A percentile compares a stretch with the other conserved stretches of the same genome.
phyloP scores from a whole-genome alignment of 2,113 vertebrate genomes.

The Hirundichthys speculiger region DNA sequence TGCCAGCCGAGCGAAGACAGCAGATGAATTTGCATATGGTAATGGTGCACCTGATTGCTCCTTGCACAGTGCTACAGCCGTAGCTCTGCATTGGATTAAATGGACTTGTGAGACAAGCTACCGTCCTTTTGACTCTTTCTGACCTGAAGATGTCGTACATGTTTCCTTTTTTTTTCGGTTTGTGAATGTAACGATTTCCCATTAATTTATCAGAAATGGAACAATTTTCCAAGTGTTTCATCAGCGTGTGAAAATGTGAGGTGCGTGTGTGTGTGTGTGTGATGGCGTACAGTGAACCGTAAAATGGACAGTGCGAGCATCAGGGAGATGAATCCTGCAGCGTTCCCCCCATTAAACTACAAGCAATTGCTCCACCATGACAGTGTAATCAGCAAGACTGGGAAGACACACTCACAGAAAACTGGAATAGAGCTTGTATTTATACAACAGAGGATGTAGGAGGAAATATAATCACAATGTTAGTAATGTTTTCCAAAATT shows the following conservation, averaged over 20 bases:
- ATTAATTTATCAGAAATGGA: conserved; percentile 43
- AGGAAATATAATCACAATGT: no score
- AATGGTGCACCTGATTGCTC: conserved; percentile 51
- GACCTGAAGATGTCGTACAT: conserved; percentile 11
- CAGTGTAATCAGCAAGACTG: conserved; percentile 60
- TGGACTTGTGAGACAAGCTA: conserved; percentile 40
- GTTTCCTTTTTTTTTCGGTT: background rate
- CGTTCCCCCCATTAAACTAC: conserved; percentile 49
- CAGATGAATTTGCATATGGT: conserved; percentile 52
- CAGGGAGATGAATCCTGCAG: conserved; percentile 40
- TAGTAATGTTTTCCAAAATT: no score
- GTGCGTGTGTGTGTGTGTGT: conserved; percentile 16
- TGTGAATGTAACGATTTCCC: conserved; percentile 40
- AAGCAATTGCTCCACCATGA: conserved; percentile 69
- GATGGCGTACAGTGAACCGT: conserved; percentile 36
- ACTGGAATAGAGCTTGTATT: conserved; percentile 10
- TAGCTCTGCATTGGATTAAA: conserved; percentile 46
- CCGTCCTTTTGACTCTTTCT: conserved; percentile 21
- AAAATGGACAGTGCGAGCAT: conserved; percentile 53
- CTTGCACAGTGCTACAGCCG: conserved; percentile 20
- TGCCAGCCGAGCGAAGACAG: conserved; percentile 24
- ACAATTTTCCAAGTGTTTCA: conserved; percentile 35
- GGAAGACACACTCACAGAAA: conserved; percentile 27
- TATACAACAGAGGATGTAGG: background rate
- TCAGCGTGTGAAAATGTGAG: conserved; percentile 18